Evolutionary conservation across 2,888 invertebrate genomes (phyloP).

Genomic region (Lumbricus terrestris): DNA sequence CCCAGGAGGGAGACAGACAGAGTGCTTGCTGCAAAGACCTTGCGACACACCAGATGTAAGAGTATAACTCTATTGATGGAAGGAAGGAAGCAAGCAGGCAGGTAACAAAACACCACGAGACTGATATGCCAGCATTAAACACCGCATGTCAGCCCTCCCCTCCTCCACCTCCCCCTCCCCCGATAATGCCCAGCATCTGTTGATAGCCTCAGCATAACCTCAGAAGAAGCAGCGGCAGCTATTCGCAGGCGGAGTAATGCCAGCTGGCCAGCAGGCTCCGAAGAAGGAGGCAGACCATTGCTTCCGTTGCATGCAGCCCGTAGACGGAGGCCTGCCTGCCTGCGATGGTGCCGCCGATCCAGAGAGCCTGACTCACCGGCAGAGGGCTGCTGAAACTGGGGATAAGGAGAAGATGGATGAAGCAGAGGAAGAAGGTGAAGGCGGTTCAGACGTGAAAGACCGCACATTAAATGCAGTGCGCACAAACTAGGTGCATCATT

Average conservation of each 20-base stretch:
- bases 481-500: background rate
- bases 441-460: background rate
- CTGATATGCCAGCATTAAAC: background rate
- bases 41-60: background rate
- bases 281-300: constrained; percentile 3
- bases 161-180: too few species aligned
- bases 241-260: background rate
- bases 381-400: background rate
- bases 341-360: background rate
- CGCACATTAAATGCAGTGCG: background rate
- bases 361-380: background rate
- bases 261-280: background rate
- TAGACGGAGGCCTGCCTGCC: background rate
- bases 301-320: background rate
- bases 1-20: too few species aligned
- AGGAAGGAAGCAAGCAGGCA: background rate
- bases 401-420: background rate
- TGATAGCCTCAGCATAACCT: background rate
- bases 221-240: background rate
- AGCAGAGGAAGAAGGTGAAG: background rate
- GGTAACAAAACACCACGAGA: background rate
- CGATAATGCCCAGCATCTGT: background rate
- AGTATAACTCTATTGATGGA: background rate
- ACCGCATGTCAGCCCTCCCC: background rate
- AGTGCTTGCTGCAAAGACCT: too few species aligned